phyloP scores from a whole-genome alignment of 1,140 invertebrate species.

The Amphibalanus amphitrite region DNA sequence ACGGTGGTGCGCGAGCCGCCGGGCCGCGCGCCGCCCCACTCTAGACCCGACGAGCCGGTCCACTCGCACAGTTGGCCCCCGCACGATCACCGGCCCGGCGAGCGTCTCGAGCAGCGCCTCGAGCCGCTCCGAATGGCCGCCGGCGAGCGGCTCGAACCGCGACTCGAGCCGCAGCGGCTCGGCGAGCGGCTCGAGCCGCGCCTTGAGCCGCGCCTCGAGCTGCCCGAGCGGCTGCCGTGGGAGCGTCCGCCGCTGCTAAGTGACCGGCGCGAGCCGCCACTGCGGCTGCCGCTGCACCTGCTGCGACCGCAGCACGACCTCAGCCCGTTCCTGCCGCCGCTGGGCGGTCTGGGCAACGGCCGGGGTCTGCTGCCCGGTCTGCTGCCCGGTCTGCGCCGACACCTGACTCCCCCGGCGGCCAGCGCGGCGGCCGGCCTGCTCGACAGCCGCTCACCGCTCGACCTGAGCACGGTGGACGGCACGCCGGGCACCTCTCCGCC shows the following conservation, averaged over 20 bases:
- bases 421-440: not conserved
- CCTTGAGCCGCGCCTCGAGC: too few relatives aligned
- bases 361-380: not conserved
- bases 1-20: not conserved
- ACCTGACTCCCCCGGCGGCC: not conserved
- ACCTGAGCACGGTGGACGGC: not conserved
- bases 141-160: too few relatives aligned
- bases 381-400: not conserved
- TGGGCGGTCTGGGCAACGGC: not conserved
- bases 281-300: not conserved
- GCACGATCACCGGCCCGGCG: not conserved
- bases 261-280: not conserved
- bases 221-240: too few relatives aligned
- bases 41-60: not conserved
- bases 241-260: not conserved
- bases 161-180: too few relatives aligned
- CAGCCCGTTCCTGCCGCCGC: not conserved
- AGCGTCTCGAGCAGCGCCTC: too few relatives aligned
- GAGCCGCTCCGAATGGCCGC: too few relatives aligned
- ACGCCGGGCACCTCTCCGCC: too few relatives aligned
- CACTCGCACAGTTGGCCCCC: not conserved
- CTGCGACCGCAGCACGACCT: not conserved
- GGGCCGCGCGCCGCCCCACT: too few relatives aligned
- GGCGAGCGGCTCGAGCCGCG: too few relatives aligned
- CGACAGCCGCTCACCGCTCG: not conserved